A percentile compares a stretch with the other conserved stretches of the same genome.
These are phyloP conservation scores for Chaetorhynchus papuensis DNA, from an alignment of 2,113 vertebrate genomes.

Conservation along the genomic window DNA sequence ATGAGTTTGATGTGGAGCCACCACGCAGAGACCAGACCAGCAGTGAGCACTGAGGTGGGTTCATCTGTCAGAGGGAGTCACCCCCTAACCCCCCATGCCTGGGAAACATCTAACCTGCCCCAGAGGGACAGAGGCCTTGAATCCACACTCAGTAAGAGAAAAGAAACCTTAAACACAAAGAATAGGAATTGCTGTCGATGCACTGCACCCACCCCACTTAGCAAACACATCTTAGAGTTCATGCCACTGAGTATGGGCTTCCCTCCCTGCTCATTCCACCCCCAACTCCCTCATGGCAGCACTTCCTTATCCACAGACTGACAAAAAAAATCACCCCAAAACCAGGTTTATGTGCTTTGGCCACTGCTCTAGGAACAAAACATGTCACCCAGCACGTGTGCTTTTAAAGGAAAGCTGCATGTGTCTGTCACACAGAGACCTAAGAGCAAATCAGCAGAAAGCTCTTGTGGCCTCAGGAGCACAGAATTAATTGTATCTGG, in stretches of 20 bases:
- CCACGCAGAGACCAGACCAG: neutral
- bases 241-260: neutral
- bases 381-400: fast-evolving
- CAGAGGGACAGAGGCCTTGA: neutral
- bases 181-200: fast-evolving
- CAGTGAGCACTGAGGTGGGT: neutral
- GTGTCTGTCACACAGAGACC: neutral
- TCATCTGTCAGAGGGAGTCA: neutral
- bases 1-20: neutral
- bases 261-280: neutral
- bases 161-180: neutral
- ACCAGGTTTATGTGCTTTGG: neutral
- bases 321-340: neutral
- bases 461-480: neutral
- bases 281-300: neutral
- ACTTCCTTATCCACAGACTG: neutral
- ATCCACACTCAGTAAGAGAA: neutral
- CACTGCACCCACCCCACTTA: neutral
- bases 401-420: neutral
- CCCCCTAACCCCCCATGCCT: no score
- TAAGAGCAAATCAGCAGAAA: neutral
- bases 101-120: neutral
- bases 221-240: neutral
- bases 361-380: neutral
- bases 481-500: neutral